phyloP scores from a whole-genome alignment of 2,113 vertebrate genomes.

The Physeter macrocephalus region DNA sequence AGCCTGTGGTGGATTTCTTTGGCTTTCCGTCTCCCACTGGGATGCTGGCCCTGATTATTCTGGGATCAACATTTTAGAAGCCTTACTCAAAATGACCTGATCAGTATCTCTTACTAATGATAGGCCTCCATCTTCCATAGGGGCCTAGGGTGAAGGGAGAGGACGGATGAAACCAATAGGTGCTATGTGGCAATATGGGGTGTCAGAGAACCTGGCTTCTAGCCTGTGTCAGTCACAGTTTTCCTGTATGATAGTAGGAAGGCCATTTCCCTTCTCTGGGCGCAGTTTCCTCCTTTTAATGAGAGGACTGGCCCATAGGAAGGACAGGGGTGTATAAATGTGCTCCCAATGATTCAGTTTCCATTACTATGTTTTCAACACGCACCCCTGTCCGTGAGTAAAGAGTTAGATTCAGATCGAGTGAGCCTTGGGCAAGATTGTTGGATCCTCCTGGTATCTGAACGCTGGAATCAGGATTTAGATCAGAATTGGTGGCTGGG shows the following conservation, averaged over 20 bases:
- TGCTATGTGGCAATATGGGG: neutral
- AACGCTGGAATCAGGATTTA: neutral
- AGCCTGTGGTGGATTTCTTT: neutral
- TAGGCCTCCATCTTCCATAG: neutral
- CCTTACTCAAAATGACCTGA: neutral
- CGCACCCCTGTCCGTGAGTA: neutral
- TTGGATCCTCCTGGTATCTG: neutral
- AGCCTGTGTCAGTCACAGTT: neutral
- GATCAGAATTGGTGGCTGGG: neutral
- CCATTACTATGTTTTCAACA: neutral
- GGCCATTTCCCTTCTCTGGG: neutral
- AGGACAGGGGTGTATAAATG: neutral
- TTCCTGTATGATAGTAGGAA: neutral
- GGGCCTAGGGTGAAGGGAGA: neutral
- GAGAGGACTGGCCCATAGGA: neutral
- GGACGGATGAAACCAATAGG: neutral
- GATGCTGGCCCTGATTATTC: neutral
- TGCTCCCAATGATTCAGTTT: neutral
- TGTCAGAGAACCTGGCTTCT: neutral
- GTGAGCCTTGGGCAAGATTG: neutral
- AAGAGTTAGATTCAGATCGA: neutral
- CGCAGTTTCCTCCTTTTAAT: conserved; percentile 11
- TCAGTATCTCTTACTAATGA: neutral
- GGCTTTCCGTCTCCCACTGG: neutral
- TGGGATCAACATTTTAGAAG: neutral